Base-by-base conservation (phyloP, 2,113 vertebrate species). In the Dendrocopos noguchii region DNA sequence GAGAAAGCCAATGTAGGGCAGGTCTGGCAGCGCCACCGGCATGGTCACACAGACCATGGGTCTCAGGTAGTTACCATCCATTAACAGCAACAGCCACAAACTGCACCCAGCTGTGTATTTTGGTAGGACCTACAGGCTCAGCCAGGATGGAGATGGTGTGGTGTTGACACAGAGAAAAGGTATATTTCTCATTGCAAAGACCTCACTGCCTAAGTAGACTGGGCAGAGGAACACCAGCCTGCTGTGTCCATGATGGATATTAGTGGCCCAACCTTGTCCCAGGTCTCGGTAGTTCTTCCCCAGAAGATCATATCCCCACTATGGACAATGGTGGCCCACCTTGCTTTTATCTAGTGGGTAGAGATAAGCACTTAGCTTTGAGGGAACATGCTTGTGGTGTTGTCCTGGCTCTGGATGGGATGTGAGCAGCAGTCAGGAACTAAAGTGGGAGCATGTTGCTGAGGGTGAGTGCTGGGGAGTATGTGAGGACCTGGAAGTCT, bases 241-340 rank as follows among this genome's bases (percentile, higher is more conserved):
- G 39, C 15, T 1, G 11, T 42, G 24, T 39, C 42, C 0, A 4
- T 9, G 56, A 29, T 3, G 1, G 56, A n/a, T 29, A 14, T 10
- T 0, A 2, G 50, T 34, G 50, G 65, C 61, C 14, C 33, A 21
- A 34, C 55, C 42, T 74, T 12, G 17, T 47, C 47, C 46, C 39
- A 9, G 19, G 8, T 25, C n/a, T 64, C 15, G 47, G 52, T 42
- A 0, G 0, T 66, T 10, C 12, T 71, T 7, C 9, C 42, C 2
- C 4, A 47, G 56, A 24, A 63, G 46, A 3, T 67, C 19, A 0
- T 5, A 2, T 3, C 64, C 28, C 12, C 0, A 1, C 0, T 7
- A 24, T 22, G 53, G 80, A 44, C 18, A 15, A 4, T 9, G 7
- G 0, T 29, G 88, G 78, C 74, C 57, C 73, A 50, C 31, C 74